phyloP scores from a whole-genome alignment of 2,113 vertebrate genomes.

The Telmatochromis sp. region DNA sequence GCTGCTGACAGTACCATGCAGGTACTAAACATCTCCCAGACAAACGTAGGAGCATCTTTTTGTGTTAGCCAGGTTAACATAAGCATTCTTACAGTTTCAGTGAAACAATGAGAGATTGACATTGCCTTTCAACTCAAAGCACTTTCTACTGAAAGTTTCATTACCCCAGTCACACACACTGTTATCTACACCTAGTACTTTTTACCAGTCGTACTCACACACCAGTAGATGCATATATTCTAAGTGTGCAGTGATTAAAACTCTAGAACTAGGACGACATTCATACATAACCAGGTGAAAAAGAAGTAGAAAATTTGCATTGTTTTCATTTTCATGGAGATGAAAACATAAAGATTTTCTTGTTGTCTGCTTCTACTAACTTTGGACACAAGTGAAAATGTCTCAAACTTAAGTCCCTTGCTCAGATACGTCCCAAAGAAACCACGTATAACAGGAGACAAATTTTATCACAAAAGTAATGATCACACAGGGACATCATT shows the following conservation, averaged over 20 bases:
- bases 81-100: neutral
- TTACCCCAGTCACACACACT: neutral
- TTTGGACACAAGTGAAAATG: neutral
- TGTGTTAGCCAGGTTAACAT: neutral
- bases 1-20: constrained; percentile 13
- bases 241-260: neutral
- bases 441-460: neutral
- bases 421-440: neutral
- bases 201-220: neutral
- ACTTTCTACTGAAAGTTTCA: neutral
- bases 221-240: neutral
- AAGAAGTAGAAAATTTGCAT: neutral
- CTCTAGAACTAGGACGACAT: neutral
- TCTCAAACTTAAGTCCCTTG: neutral
- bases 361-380: neutral
- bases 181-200: neutral
- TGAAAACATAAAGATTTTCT: neutral
- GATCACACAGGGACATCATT: neutral
- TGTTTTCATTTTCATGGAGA: neutral
- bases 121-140: neutral
- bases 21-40: neutral
- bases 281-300: neutral
- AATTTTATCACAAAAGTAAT: neutral
- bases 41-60: neutral
- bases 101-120: neutral